Percentiles rank a stretch among this genome's conserved stretches.
These are phyloP conservation scores for Gambusia yucatana DNA, from an alignment of 2,797 vertebrate species.

Conservation along the genomic window DNA sequence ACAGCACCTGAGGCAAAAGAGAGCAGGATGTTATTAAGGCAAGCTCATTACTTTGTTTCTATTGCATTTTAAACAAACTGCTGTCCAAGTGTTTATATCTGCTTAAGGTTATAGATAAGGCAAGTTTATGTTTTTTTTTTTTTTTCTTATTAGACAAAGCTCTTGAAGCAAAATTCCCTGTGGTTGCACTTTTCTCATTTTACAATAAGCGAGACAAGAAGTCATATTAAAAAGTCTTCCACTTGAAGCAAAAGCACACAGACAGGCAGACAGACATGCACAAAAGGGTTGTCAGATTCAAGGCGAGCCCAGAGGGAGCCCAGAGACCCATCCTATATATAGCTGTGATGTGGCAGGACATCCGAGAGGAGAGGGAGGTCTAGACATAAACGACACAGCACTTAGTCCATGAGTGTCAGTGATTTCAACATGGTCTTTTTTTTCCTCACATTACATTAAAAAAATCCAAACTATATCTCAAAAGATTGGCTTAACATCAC, in stretches of 20 bases:
- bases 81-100: constrained; percentile 2
- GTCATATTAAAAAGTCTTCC: constrained; percentile 22
- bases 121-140: neutral
- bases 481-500: constrained; percentile 31
- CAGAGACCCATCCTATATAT: constrained; percentile 68
- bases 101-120: neutral
- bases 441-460: constrained; percentile 44
- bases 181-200: constrained; percentile 13
- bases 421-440: constrained; percentile 41
- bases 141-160: constrained; percentile 17
- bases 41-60: neutral
- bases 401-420: constrained; percentile 21
- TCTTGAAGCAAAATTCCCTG: neutral
- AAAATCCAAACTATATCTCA: constrained; percentile 39
- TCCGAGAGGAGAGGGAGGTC: constrained; percentile 70
- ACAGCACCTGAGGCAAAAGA: neutral
- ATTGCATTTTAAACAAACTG: constrained; percentile 2
- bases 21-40: neutral
- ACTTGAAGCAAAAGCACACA: constrained; percentile 32
- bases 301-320: constrained; percentile 40
- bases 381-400: constrained; percentile 60
- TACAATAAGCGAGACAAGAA: constrained; percentile 5
- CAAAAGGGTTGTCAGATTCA: constrained; percentile 46
- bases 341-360: constrained; percentile 74
- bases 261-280: constrained; percentile 33